These are phyloP conservation scores for Melanargia galathea DNA, from an alignment of 2,888 invertebrate genomes.

Conservation along the genomic window DNA sequence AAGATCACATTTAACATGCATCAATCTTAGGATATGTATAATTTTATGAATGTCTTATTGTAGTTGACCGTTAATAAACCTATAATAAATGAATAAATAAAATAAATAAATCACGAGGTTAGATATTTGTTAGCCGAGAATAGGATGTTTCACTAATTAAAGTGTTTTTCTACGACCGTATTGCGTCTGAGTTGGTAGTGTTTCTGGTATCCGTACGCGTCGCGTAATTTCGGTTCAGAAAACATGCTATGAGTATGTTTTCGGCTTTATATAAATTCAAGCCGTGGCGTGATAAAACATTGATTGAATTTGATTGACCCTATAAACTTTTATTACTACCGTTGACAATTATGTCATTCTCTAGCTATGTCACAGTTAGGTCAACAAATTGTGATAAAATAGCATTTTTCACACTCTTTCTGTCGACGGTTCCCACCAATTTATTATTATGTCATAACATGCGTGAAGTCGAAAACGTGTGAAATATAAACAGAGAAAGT, in stretches of 20 bases:
- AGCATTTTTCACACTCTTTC: slow-evolving; percentile 6
- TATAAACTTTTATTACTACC: neutral
- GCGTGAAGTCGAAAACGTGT: slow-evolving; percentile 64
- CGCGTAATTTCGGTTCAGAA: no score
- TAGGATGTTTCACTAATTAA: slow-evolving; percentile 24
- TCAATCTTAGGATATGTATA: no score
- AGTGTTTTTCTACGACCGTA: neutral
- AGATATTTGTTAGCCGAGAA: slow-evolving; percentile 8
- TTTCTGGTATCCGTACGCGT: no score
- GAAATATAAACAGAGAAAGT: slow-evolving; percentile 72
- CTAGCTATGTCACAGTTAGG: neutral
- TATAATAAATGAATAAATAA: no score
- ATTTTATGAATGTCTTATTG: no score
- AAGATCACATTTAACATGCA: no score
- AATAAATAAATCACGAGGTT: no score
- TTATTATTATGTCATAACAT: slow-evolving; percentile 47
- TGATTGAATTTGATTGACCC: no score
- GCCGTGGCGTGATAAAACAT: no score
- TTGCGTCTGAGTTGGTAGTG: neutral
- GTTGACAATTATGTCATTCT: slow-evolving; percentile 3
- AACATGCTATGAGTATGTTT: no score
- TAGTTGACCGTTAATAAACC: no score
- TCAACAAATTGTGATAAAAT: slow-evolving; percentile 18
- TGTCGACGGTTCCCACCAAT: slow-evolving; percentile 41
- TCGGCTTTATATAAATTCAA: no score